Base-by-base conservation (phyloP, 1,140 invertebrate species). In the Hirudo medicinalis region DNA sequence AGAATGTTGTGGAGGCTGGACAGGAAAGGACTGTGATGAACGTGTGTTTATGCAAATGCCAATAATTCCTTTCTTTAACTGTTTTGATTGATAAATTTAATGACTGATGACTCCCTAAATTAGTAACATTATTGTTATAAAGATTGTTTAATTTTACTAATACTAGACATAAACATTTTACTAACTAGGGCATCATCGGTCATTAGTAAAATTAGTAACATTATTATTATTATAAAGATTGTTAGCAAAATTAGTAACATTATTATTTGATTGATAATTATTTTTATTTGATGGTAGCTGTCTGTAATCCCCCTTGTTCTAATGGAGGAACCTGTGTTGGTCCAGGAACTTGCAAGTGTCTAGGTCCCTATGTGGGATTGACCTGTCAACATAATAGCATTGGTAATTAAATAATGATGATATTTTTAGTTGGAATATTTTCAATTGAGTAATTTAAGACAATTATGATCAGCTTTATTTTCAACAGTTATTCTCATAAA, bases 301-400 rank as follows among this genome's bases (percentile, higher is more conserved):
- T n/a, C 32, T 71, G 70, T n/a, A 25, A 29, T 40, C 19, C n/a
- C n/a, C 19, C 53, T n/a, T 71, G 70, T 66, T 2, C 22, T 53
- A 57, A 71, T 27, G 70, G 70, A 19, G 70, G 70, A 19, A 43
- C 20, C 2, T 71, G 70, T 43, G n/a, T 60, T 22, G 29, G n/a
- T 2, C 70, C 70, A 54, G 54, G 54, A 40, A 49, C 27, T 22
- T 71, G 70, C 32, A 27, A 57, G 25, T 71, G 70, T 20, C 22
- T 63, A 22, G 57, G 6, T 8, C 54, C 70, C n/a, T 71, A 71
- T 54, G 25, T 71, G 25, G 70, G 70, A 8, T n/a, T 40, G 20
- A 53, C 22, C 17, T 71, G 70, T 60, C 54, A 22, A 32, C 36
- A 60, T 11, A 71, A 71, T 55, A 66, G 29, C 43, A 19, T 68